Base-by-base conservation (phyloP, 2,113 vertebrate genomes). In the Monarcha castaneiventris region DNA sequence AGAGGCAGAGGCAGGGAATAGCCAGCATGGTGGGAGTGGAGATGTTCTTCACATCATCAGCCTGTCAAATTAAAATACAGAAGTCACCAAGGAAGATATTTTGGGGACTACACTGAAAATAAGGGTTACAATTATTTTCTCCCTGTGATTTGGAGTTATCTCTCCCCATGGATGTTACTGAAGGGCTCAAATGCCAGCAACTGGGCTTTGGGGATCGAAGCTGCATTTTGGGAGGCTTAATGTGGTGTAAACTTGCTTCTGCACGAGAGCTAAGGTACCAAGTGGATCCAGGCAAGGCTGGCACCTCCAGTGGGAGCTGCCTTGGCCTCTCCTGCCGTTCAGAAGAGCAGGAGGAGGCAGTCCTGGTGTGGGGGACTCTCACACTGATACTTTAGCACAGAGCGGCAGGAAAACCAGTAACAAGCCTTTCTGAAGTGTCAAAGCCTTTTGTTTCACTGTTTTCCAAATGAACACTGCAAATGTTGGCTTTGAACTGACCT, bases 281-380 rank as follows among this genome's bases (percentile, higher is more conserved):
- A n/a, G 6, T 15, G 3, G 25, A 30, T 19, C 16, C 48, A 80
- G 52, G 26, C 52, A 58, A 35, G 41, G 67, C 18, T 78, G 61
- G 37, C 27, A 46, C 19, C 35, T 66, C 46, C 3, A 3, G 8
- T 1, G 3, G 55, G 69, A 73, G 35, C 49, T 87, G 39, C 29
- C 35, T 16, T 7, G 7, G 61, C 22, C 3, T 0, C 17, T 69
- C 19, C 39, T 37, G 56, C 71, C 4, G 0, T 75, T 35, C 6
- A 29, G 39, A 49, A 49, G 48, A 41, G 51, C 54, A 48, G 33
- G 59, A 87, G 48, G 51, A 79, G 19, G 43, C 71, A 79, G 35
- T 32, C 2, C 26, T 1, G 3, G 16, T 0, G 0, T 9, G 5
- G 12, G 35, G 32, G 25, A 41, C 7, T 59, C 39, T 81, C 55